phyloP scores from a whole-genome alignment of 2,888 invertebrate genomes.

The Apamea crenata region DNA sequence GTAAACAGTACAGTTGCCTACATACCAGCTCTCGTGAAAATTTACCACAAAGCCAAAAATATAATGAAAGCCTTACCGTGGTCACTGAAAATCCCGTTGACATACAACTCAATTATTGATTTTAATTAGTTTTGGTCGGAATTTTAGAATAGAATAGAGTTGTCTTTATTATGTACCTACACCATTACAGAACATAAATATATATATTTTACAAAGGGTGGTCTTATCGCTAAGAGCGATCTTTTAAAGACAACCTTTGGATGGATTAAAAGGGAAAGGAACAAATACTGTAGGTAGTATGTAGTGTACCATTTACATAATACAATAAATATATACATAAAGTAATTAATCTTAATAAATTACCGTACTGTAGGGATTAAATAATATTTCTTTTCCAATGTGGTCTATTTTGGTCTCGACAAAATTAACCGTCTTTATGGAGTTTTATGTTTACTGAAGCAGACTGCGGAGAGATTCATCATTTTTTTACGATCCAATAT shows the following conservation, averaged over 20 bases:
- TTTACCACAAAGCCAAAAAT: constrained; percentile 11
- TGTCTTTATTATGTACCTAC: too few relatives aligned
- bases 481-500: constrained; percentile 31
- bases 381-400: neutral
- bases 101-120: constrained; percentile 19
- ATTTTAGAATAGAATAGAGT: too few relatives aligned
- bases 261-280: too few relatives aligned
- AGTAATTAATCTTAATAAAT: too few relatives aligned
- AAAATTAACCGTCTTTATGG: constrained; percentile 33
- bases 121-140: constrained; percentile 9
- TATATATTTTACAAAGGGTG: too few relatives aligned
- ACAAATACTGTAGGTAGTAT: too few relatives aligned
- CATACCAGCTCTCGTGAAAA: neutral
- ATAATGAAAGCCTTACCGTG: constrained; percentile 6
- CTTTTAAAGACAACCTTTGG: too few relatives aligned
- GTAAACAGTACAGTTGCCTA: neutral
- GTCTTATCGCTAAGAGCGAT: too few relatives aligned
- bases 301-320: too few relatives aligned
- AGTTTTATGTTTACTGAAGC: constrained; percentile 20
- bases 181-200: too few relatives aligned
- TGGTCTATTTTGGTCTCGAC: neutral
- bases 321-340: too few relatives aligned
- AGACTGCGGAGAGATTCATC: constrained; percentile 9
- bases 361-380: neutral
- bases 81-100: constrained; percentile 19